Percentiles rank a stretch among this genome's conserved stretches.
These are phyloP conservation scores for Rhinoptilus africanus DNA, from an alignment of 2,113 vertebrate genomes.

Conservation along the genomic window DNA sequence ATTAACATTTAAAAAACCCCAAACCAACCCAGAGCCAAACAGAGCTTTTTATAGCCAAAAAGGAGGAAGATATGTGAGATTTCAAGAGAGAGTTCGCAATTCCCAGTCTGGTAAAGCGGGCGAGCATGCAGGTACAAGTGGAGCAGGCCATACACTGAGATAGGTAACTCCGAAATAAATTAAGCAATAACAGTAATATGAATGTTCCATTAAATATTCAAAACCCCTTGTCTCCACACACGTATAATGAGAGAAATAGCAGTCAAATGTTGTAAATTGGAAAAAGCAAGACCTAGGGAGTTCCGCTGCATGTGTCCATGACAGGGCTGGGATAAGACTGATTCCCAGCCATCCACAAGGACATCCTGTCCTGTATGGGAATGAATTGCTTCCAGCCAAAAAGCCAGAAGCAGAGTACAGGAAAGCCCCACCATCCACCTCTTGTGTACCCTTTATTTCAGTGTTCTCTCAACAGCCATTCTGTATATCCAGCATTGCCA, in stretches of 20 bases:
- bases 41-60: background rate
- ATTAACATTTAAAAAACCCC: background rate
- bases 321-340: background rate
- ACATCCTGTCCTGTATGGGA: background rate
- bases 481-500: background rate
- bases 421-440: background rate
- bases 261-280: background rate
- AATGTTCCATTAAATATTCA: background rate
- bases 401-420: rapidly evolving
- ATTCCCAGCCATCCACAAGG: background rate
- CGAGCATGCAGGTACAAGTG: background rate
- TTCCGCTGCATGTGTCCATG: background rate
- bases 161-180: background rate
- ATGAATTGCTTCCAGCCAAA: background rate
- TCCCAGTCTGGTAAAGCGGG: background rate
- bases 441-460: background rate
- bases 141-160: background rate
- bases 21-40: background rate
- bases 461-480: background rate
- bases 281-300: background rate
- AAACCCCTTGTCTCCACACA: background rate
- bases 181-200: background rate
- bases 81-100: background rate
- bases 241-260: background rate
- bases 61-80: background rate